Base-by-base conservation (phyloP, 2,888 invertebrate genomes). In the Heteromyza rotundicornis region DNA sequence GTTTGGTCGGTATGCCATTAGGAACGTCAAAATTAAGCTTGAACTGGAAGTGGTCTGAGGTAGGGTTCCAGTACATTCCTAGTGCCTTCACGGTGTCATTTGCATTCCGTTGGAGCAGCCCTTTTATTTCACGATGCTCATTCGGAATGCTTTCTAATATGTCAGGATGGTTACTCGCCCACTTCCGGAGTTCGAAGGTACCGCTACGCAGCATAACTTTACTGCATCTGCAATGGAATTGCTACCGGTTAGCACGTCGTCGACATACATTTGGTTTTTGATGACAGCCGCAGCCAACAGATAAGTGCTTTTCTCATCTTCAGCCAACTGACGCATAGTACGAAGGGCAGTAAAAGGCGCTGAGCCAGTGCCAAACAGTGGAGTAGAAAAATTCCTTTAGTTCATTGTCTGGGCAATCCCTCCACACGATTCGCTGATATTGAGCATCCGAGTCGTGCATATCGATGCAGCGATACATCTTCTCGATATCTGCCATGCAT, bases 371-470 rank as follows among this genome's bases (percentile, higher is more conserved):
- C 62, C 59, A 24, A 59, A 62, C 62, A 62, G 59, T 55, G 2
- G 50, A 49, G 27, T 54, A 60, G 22, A 40, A 51, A 23, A 35
- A 51, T 47, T 57, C 52, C 17, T 49, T 50, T 16, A 57, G 2
- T 3, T 56, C 32, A n/a, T 56, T 54, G 8, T 16, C n/a, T 8
- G 53, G 24, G 19, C 20, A 20, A 17, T 16, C 12, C n/a, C 56
- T 47, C 66, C 59, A 66, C 10, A 59, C 23, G 32, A 64, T 65
- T 10, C 63, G 55, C 47, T 64, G 65, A 57, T 64, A 53, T 17
- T 64, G 60, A 20, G 60, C 61, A 24, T 67, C 64, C 17, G 53
- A 54, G 16, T 58, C 60, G 23, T 52, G 24, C 27, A 66, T 19
- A 12, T 59, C 50, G 22, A 63, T 64, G 35, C 61, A 24, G 10